Evolutionary conservation across 2,888 invertebrate genomes (phyloP).

Genomic region (Alloplasta piceator): DNA sequence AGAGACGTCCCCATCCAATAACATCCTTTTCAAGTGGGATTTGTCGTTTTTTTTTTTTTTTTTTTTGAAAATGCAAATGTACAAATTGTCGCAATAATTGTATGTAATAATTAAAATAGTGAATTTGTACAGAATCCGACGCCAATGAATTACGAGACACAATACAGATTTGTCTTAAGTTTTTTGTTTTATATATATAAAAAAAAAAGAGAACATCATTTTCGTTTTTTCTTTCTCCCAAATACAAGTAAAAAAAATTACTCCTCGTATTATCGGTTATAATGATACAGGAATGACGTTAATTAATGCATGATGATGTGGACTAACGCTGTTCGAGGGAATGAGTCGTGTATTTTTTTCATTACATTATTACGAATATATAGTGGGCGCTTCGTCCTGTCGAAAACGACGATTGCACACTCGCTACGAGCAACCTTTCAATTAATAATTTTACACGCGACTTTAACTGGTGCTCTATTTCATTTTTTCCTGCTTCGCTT

Average conservation of each 20-base stretch:
- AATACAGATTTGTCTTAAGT: slow-evolving; percentile 66
- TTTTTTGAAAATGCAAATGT: slow-evolving; percentile 54
- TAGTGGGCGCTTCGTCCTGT: slow-evolving; percentile 74
- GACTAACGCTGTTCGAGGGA: slow-evolving; percentile 67
- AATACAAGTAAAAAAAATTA: slow-evolving; percentile 75
- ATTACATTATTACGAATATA: slow-evolving; percentile 65
- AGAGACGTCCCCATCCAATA: too few relatives aligned
- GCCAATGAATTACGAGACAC: slow-evolving; percentile 60
- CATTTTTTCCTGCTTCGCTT: slow-evolving; percentile 1
- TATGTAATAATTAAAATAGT: background rate
- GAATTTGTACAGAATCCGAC: slow-evolving; percentile 42
- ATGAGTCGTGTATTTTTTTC: slow-evolving; percentile 65
- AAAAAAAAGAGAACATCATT: slow-evolving; percentile 70
- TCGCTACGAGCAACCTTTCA: slow-evolving; percentile 64
- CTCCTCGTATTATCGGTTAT: slow-evolving; percentile 49
- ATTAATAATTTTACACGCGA: slow-evolving; percentile 44
- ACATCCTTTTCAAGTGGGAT: slow-evolving; percentile 2
- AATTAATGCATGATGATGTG: slow-evolving; percentile 69
- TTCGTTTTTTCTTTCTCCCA: slow-evolving; percentile 63
- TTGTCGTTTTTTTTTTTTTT: slow-evolving; percentile 40
- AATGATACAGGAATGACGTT: slow-evolving; percentile 79
- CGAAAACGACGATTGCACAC: slow-evolving; percentile 64
- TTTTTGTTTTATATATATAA: slow-evolving; percentile 73
- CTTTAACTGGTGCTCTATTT: background rate
- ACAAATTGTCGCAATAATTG: slow-evolving; percentile 37